Conservation (phyloP, 2,888 invertebrate genomes). For the Drosophila mettleri region DNA sequence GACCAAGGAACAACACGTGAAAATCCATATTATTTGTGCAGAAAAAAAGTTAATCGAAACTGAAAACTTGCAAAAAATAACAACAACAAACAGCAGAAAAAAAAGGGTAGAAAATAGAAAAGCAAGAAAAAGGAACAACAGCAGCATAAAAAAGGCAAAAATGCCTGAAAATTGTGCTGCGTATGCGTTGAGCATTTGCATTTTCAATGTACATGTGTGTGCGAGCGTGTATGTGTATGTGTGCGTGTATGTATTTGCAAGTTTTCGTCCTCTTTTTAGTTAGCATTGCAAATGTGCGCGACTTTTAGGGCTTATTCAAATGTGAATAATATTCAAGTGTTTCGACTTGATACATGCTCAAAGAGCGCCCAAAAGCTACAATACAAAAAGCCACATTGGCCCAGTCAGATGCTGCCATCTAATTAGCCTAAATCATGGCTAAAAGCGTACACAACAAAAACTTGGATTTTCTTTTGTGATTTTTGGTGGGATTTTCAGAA, state of each 20-base stretch:
- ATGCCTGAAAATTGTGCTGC: constrained; percentile 30
- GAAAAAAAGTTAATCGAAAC: constrained; percentile 68
- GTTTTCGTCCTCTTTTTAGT: constrained; percentile 31
- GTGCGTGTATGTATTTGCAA: constrained; percentile 8
- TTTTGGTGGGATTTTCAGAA: not conserved
- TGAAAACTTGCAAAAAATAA: constrained; percentile 37
- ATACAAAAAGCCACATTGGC: not conserved
- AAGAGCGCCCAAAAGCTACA: not conserved
- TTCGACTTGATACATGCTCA: constrained; percentile 42
- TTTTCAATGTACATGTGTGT: constrained; percentile 54
- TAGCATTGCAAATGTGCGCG: constrained; percentile 68
- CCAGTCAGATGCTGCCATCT: not conserved
- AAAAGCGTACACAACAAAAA: not conserved
- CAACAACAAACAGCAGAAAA: constrained; percentile 14
- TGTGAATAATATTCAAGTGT: constrained; percentile 51
- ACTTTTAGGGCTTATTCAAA: constrained; percentile 66
- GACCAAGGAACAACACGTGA: constrained; percentile 33
- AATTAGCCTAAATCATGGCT: constrained; percentile 15
- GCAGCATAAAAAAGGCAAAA: constrained; percentile 12
- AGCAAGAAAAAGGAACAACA: not conserved
- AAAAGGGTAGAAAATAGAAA: constrained; percentile 27
- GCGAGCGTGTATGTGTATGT: not conserved
- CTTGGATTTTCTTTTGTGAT: not conserved
- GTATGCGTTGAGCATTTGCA: constrained; percentile 60
- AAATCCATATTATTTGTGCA: constrained; percentile 68